A percentile compares a stretch with the other conserved stretches of the same genome.
Conservation (phyloP, 2,797 vertebrate species). For the Neostethus bicornis region DNA sequence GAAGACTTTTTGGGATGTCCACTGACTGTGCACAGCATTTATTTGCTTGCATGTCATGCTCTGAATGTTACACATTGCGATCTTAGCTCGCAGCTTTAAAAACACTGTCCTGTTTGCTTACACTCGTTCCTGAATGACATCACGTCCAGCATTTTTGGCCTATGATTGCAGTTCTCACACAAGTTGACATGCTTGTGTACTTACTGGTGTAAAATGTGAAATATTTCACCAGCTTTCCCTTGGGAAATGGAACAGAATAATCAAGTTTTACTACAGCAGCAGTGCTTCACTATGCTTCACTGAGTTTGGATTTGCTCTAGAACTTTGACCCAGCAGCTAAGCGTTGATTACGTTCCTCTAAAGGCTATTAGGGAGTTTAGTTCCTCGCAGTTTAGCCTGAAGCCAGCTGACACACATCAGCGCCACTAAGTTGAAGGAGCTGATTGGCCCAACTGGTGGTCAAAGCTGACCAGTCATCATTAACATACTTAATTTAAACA, state of each 20-base stretch:
- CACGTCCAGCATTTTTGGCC: conserved; percentile 69
- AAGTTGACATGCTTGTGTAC: conserved; percentile 52
- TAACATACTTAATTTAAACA: conserved; percentile 17
- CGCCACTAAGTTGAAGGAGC: conserved; percentile 46
- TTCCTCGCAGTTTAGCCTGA: conserved; percentile 67
- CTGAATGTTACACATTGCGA: conserved; percentile 59
- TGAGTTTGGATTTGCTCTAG: conserved; percentile 69
- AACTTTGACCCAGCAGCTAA: conserved; percentile 78
- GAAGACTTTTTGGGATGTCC: conserved; percentile 75
- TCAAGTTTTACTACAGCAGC: conserved; percentile 37
- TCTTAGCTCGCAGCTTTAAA: conserved; percentile 69
- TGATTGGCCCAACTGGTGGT: conserved; percentile 48
- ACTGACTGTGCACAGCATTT: conserved; percentile 30
- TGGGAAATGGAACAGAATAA: conserved; percentile 52
- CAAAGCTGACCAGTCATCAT: conserved; percentile 31
- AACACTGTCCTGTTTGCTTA: conserved; percentile 73
- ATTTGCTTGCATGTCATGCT: conserved; percentile 66
- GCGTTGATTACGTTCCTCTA: conserved; percentile 72
- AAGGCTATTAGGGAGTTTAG: conserved; percentile 71
- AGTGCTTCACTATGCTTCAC: conserved; percentile 34
- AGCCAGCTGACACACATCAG: conserved; percentile 72
- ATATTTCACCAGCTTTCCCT: conserved; percentile 66
- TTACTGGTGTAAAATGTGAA: conserved; percentile 70
- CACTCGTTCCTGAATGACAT: conserved; percentile 67
- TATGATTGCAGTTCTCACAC: conserved; percentile 62